phyloP scores from a whole-genome alignment of 2,113 vertebrate genomes.

The Varanus komodoensis region DNA sequence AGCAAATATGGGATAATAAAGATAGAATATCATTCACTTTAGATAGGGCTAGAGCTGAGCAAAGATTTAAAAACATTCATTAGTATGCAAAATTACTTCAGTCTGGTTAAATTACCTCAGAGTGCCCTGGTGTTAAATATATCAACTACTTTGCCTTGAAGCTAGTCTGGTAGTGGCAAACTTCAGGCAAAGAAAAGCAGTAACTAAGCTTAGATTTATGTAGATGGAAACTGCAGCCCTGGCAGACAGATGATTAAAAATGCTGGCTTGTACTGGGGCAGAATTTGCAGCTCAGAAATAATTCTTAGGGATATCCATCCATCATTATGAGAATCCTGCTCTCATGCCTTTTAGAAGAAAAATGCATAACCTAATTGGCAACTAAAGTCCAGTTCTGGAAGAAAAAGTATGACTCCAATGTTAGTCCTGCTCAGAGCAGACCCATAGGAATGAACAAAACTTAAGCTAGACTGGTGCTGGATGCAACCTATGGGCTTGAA shows the following conservation, averaged over 20 bases:
- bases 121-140: background rate
- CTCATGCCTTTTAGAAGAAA: background rate
- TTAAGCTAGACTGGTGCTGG: too few relatives aligned
- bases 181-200: background rate
- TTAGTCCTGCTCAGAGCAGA: too few relatives aligned
- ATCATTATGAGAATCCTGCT: background rate
- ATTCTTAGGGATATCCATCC: background rate
- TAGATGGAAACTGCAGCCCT: background rate
- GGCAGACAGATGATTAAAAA: background rate
- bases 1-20: background rate
- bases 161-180: background rate
- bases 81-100: conserved; percentile 5
- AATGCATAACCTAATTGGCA: background rate
- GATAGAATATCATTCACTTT: background rate
- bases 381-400: background rate
- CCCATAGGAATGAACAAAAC: too few relatives aligned
- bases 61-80: background rate
- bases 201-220: conserved; percentile 12
- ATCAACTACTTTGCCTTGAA: background rate
- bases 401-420: background rate
- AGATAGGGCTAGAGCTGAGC: background rate
- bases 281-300: background rate
- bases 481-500: too few relatives aligned
- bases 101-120: conserved; percentile 1
- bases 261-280: background rate